phyloP scores from a whole-genome alignment of 2,797 vertebrate species.

The Megalops cyprinoides region DNA sequence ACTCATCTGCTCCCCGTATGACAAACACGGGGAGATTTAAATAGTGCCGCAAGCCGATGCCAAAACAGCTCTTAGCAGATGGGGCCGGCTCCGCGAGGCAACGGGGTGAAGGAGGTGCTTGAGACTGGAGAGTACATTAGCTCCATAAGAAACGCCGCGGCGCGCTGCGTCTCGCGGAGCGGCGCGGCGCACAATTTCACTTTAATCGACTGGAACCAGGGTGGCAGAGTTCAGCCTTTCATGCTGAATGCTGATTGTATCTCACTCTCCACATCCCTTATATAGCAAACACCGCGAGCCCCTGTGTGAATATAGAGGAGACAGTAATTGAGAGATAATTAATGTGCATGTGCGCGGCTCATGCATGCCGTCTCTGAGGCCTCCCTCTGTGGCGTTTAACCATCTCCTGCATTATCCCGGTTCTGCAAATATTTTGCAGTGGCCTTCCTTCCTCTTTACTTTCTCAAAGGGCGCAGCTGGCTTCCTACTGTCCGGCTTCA shows the following conservation, averaged over 20 bases:
- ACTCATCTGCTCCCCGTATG: conserved; percentile 2
- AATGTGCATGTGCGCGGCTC: conserved; percentile 50
- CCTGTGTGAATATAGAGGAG: conserved; percentile 51
- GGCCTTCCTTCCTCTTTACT: conserved; percentile 23
- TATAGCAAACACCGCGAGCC: conserved; percentile 15
- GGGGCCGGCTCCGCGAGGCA: conserved; percentile 11
- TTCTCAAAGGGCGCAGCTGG: conserved; percentile 26
- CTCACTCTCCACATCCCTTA: neutral
- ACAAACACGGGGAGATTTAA: conserved; percentile 3
- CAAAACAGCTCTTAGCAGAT: conserved; percentile 16
- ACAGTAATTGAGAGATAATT: conserved; percentile 59
- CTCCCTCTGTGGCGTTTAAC: conserved; percentile 32
- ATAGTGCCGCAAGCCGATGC: neutral
- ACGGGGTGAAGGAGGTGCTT: conserved; percentile 12
- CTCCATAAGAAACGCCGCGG: neutral
- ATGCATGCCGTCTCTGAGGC: conserved; percentile 39
- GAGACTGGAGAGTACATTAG: conserved; percentile 11
- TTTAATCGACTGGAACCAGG: conserved; percentile 12
- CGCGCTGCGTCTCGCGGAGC: neutral
- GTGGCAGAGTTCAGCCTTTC: neutral
- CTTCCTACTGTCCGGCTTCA: conserved; percentile 11
- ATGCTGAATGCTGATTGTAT: conserved; percentile 13
- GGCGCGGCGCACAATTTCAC: neutral
- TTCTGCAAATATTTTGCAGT: conserved; percentile 13
- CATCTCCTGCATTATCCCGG: neutral